phyloP scores from a whole-genome alignment of 2,113 vertebrate species.

The Herpetotheres cachinnans region DNA sequence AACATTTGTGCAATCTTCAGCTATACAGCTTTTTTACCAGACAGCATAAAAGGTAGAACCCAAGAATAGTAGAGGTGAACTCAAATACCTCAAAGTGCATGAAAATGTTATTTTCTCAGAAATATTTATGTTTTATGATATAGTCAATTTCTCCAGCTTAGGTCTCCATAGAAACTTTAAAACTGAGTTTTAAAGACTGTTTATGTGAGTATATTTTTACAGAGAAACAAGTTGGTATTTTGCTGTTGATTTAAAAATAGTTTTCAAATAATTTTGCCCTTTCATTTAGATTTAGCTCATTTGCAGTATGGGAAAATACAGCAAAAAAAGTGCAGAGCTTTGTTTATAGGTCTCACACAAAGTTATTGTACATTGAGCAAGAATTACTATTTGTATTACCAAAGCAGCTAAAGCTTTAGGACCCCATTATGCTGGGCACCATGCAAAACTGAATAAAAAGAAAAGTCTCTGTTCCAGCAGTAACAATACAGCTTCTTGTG shows the following conservation, averaged over 20 bases:
- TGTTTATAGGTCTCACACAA: background rate
- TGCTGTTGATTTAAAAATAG: background rate
- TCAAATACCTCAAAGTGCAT: background rate
- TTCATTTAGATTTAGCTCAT: background rate
- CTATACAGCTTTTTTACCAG: background rate
- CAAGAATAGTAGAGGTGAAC: background rate
- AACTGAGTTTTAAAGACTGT: background rate
- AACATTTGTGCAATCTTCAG: background rate
- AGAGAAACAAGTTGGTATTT: background rate
- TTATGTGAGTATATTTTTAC: background rate
- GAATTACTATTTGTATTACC: background rate
- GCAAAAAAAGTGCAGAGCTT: background rate
- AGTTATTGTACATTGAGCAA: background rate
- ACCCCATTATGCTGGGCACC: background rate
- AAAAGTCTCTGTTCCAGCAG: background rate
- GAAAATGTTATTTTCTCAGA: background rate
- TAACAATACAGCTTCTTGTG: background rate
- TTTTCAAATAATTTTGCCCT: background rate
- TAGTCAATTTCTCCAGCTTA: background rate
- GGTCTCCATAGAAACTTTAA: conserved; percentile 19
- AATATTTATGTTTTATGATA: background rate
- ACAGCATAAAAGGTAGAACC: background rate
- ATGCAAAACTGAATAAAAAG: background rate
- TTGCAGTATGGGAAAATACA: background rate
- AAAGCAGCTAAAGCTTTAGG: background rate